Evolutionary conservation across 2,888 invertebrate genomes (phyloP).

Genomic region (Xanthia togata): DNA sequence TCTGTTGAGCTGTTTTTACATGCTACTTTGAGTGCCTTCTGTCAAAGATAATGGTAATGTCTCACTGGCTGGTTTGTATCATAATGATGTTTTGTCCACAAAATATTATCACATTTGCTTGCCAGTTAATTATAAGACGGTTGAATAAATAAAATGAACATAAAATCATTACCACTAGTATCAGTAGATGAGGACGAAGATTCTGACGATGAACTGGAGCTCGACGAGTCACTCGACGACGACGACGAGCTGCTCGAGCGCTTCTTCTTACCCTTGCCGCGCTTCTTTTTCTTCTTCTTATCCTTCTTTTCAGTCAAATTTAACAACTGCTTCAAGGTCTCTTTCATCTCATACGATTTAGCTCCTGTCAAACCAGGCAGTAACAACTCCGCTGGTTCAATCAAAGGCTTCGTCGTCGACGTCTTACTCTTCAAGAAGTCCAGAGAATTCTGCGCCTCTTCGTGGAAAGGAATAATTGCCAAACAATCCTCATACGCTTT

Average conservation of each 20-base stretch:
- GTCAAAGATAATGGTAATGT: not conserved
- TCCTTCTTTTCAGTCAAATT: slow-evolving; percentile 92
- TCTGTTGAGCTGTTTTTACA: not conserved
- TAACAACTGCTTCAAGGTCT: slow-evolving; percentile 92
- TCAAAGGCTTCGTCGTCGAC: slow-evolving; percentile 90
- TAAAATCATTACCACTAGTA: slow-evolving; percentile 82
- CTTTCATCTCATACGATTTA: slow-evolving; percentile 91
- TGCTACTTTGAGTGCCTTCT: not conserved
- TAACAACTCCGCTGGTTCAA: slow-evolving; percentile 91
- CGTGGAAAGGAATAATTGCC: slow-evolving; percentile 95
- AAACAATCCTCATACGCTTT: slow-evolving; percentile 96
- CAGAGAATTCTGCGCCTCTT: slow-evolving; percentile 95
- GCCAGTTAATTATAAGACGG: not conserved
- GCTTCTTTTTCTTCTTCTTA: slow-evolving; percentile 92
- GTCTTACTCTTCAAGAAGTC: slow-evolving; percentile 94
- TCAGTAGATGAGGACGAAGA: slow-evolving; percentile 91
- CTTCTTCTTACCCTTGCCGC: slow-evolving; percentile 92
- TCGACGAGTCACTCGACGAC: slow-evolving; percentile 92
- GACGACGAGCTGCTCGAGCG: slow-evolving; percentile 92
- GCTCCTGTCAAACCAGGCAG: slow-evolving; percentile 91
- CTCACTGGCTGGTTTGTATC: not conserved
- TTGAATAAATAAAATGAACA: slow-evolving; percentile 7
- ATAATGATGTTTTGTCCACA: not conserved
- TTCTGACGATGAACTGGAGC: slow-evolving; percentile 91
- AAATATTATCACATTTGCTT: slow-evolving; percentile 3